Evolutionary conservation across 1,140 invertebrate species (phyloP).

Genomic region (Rhopalosiphum maidis): DNA sequence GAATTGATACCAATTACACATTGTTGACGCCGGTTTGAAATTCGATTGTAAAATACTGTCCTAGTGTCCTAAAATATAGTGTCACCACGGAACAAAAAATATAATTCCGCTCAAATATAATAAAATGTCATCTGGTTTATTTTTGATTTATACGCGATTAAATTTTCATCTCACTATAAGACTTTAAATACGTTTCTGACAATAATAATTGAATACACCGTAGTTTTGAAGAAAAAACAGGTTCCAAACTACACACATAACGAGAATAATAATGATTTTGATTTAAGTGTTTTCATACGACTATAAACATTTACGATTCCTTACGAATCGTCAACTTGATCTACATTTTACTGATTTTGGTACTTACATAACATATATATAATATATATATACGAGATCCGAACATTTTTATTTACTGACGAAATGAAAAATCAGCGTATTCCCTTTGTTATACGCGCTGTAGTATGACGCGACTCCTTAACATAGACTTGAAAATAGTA

Average conservation of each 20-base stretch:
- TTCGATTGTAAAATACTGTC: background rate
- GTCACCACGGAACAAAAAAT: background rate
- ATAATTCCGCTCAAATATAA: background rate
- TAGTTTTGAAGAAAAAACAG: background rate
- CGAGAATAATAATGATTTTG: slow-evolving; percentile 16
- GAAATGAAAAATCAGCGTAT: background rate
- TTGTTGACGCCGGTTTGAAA: background rate
- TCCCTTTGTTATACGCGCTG: background rate
- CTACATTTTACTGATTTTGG: background rate
- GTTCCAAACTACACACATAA: background rate
- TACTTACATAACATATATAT: background rate
- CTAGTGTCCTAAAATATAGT: background rate
- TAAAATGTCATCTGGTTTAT: background rate
- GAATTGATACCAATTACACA: background rate
- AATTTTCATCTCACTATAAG: background rate
- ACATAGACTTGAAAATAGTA: background rate
- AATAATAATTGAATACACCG: background rate
- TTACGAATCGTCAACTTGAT: background rate
- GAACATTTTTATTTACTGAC: background rate
- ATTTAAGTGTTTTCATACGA: background rate
- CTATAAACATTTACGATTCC: background rate
- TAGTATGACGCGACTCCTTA: background rate
- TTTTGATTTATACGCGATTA: background rate
- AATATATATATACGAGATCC: background rate
- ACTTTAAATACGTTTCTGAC: background rate